Conservation (phyloP, 2,797 vertebrate species). For the Pelobates cultripes region DNA sequence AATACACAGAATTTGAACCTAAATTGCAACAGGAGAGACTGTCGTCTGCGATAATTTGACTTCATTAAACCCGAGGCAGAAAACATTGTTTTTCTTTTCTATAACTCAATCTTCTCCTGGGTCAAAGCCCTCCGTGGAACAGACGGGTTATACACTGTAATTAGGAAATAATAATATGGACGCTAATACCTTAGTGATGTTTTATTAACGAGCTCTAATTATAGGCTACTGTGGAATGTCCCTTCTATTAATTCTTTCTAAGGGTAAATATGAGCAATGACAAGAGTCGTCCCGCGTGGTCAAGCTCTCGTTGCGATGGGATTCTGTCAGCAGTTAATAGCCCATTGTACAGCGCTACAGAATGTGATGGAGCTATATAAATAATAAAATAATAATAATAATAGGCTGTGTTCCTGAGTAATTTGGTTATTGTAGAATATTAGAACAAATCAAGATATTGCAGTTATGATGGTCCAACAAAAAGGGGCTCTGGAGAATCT, state of each 20-base stretch:
- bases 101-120: conserved; percentile 65
- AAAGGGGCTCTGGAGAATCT: too few species aligned
- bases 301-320: conserved; percentile 10
- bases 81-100: conserved; percentile 76
- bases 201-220: conserved; percentile 52
- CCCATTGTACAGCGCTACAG: too few species aligned
- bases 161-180: conserved; percentile 54
- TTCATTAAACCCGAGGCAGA: conserved; percentile 90
- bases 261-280: conserved; percentile 23
- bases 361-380: too few species aligned
- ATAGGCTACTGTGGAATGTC: conserved; percentile 41
- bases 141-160: conserved; percentile 73
- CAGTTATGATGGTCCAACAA: too few species aligned
- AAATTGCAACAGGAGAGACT: conserved; percentile 73
- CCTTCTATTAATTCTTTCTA: conserved; percentile 34
- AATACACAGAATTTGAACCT: conserved; percentile 68
- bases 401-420: too few species aligned
- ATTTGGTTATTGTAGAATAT: too few species aligned
- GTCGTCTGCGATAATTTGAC: conserved; percentile 85
- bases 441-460: too few species aligned
- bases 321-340: not conserved
- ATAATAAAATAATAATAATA: too few species aligned
- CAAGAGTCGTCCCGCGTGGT: conserved; percentile 3
- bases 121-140: conserved; percentile 63
- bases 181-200: conserved; percentile 42